Base-by-base conservation (phyloP, 2,888 invertebrate species). In the Epinotia bilunana region DNA sequence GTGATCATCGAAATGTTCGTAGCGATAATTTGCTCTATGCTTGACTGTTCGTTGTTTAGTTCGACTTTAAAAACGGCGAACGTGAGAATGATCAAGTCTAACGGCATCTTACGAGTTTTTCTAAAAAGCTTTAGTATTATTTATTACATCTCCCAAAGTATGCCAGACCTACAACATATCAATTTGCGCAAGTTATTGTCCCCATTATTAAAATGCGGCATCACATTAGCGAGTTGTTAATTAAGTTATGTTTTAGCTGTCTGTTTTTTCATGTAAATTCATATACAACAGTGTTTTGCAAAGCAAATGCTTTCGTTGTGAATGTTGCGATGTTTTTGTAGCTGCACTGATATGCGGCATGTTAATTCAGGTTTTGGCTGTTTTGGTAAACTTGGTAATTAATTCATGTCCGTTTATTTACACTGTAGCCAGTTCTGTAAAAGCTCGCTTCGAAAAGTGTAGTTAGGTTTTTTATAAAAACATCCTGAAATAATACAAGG, bases 261-360 rank as follows among this genome's bases (percentile, higher is more conserved):
- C 20, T 57, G 68, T 68, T 68, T 57, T 57, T 65, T 49, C 57
- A 62, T 62, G 62, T 62, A 18, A 62, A 62, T 62, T 20, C 16
- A 33, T 13, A 33, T 39, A 55, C 67, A 43, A 57, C 57, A 39
- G 20, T 43, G 57, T 57, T 68, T 68, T 68, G 68, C 57, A 57
- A 57, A 20, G 20, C 57, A 57, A 57, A 68, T 68, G 57, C 57
- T 43, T 67, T 39, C 33, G 39, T 57, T 68, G 53, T 43, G 9
- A n/a, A n/a, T n/a, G n/a, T n/a, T n/a, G n/a, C n/a, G n/a, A 20
- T 43, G 68, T 68, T 68, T 68, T 18, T n/a, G 57, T 13, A 16
- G 39, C 43, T 18, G 57, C 20, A 58, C 20, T 67, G 67, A 67
- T 55, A 55, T 61, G 60, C 46, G 20, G 43, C 33, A 68, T 53